These are phyloP conservation scores for Sminthopsis crassicaudata DNA, from an alignment of 2,113 vertebrate genomes.

Conservation along the genomic window DNA sequence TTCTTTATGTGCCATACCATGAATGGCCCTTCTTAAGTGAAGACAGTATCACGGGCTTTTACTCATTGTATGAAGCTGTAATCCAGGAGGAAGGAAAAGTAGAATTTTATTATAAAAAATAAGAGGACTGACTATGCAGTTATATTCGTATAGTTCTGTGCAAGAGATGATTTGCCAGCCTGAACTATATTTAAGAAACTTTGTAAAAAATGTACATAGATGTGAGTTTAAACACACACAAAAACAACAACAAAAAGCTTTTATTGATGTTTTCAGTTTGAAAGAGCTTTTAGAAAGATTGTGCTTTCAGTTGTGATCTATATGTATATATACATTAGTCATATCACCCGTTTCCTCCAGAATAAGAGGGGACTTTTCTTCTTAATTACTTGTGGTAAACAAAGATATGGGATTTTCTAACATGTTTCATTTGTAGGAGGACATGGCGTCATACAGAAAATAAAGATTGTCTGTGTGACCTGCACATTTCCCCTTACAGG, in stretches of 20 bases:
- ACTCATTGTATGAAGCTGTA: conserved; percentile 77
- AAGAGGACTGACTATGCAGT: conserved; percentile 85
- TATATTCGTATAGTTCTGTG: conserved; percentile 82
- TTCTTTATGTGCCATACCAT: conserved; percentile 86
- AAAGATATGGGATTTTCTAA: conserved; percentile 79
- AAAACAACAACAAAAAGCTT: conserved; percentile 80
- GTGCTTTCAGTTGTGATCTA: conserved; percentile 88
- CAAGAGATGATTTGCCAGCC: conserved; percentile 88
- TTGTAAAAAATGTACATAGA: conserved; percentile 89
- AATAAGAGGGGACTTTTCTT: conserved; percentile 78
- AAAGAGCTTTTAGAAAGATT: conserved; percentile 89
- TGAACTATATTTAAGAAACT: conserved; percentile 95
- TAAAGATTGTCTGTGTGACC: conserved; percentile 80
- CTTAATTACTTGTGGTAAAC: conserved; percentile 81
- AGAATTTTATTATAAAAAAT: conserved; percentile 83
- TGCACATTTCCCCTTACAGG: conserved; percentile 80
- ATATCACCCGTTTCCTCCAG: conserved; percentile 82
- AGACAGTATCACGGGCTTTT: conserved; percentile 80
- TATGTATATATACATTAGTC: conserved; percentile 92
- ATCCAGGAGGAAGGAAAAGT: conserved; percentile 79
- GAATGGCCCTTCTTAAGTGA: conserved; percentile 79
- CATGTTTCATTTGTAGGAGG: conserved; percentile 79
- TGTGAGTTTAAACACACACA: conserved; percentile 83
- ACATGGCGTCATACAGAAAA: conserved; percentile 72
- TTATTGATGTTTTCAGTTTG: conserved; percentile 90